A percentile compares a stretch with the other conserved stretches of the same genome.
phyloP scores from a whole-genome alignment of 2,888 invertebrate species.

The Callinectes sapidus region DNA sequence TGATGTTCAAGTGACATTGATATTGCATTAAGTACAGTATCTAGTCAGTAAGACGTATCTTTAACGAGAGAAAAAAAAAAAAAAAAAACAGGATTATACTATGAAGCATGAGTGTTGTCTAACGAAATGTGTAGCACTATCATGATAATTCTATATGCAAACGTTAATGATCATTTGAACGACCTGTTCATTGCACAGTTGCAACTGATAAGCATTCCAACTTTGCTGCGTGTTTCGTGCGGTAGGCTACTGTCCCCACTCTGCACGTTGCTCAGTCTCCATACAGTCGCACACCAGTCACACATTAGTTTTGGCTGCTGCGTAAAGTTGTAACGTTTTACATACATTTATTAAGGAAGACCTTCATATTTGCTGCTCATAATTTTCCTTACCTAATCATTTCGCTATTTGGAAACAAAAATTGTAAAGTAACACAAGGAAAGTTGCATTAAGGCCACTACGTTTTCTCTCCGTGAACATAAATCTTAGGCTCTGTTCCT shows the following conservation, averaged over 20 bases:
- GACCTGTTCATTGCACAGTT: neutral
- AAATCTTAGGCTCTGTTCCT: neutral
- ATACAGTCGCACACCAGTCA: neutral
- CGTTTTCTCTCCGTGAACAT: neutral
- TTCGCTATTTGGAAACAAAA: neutral
- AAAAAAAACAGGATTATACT: too few species aligned
- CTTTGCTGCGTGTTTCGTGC: neutral
- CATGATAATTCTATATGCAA: neutral
- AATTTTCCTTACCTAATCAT: neutral
- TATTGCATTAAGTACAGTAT: too few species aligned
- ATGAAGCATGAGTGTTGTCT: neutral
- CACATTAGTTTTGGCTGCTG: too few species aligned
- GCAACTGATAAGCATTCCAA: neutral
- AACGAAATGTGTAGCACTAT: neutral
- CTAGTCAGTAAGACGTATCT: too few species aligned
- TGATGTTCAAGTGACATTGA: too few species aligned
- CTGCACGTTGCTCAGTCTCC: neutral
- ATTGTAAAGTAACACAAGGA: neutral
- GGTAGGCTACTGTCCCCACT: neutral
- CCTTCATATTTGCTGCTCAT: neutral
- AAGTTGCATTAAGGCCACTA: neutral
- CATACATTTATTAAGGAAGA: neutral
- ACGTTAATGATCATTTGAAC: neutral
- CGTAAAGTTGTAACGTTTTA: neutral
- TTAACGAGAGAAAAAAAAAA: too few species aligned